Base-by-base conservation (phyloP, 2,888 invertebrate species). In the Plutella xylostella region DNA sequence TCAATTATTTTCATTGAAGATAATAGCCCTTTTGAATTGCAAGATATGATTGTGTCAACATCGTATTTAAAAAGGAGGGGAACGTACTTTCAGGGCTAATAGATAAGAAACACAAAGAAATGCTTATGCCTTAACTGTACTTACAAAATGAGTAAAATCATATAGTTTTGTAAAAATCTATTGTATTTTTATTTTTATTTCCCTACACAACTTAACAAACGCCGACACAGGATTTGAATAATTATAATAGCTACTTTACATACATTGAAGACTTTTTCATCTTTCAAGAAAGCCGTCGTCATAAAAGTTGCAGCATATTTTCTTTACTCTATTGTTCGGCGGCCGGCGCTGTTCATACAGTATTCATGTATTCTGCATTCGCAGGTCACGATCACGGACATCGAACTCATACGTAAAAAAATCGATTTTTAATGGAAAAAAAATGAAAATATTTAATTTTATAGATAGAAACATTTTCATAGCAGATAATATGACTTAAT, bases 321-420 rank as follows among this genome's bases (percentile, higher is more conserved):
- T 28, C 43, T 46, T 18, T 2, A 30, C 1, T n/a, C 33, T 33
- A 33, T 42, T 42, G 42, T 42, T 14, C n/a, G 11, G 14, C 12
- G 20, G 30, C 3, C 31, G 41, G 17, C 30, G 20, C 33, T 7
- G 38, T 68, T 70, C 72, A 79, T 79, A 65, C 72, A 74, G 65
- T 73, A 79, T 82, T 65, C 76, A 78, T 77, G 69, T 65, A 70
- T 38, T 34, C 28, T 58, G 50, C 51, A n/a, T n/a, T 63, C 72
- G 61, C 76, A 63, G 80, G 80, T 80, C 82, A 82, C 74, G 80
- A 76, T 77, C 80, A 79, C 67, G 80, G 75, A 66, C 72, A 60
- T 61, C 72, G 74, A 77, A 78, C 79, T 46, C 21, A 67, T 70
- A 69, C 38, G 45, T 28, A 28, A 28, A 28, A 28, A 28, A 12